Percentiles rank a stretch among this genome's conserved stretches.
Evolutionary conservation across 2,113 vertebrate genomes (phyloP).

Genomic region (Tenrec ecaudatus): DNA sequence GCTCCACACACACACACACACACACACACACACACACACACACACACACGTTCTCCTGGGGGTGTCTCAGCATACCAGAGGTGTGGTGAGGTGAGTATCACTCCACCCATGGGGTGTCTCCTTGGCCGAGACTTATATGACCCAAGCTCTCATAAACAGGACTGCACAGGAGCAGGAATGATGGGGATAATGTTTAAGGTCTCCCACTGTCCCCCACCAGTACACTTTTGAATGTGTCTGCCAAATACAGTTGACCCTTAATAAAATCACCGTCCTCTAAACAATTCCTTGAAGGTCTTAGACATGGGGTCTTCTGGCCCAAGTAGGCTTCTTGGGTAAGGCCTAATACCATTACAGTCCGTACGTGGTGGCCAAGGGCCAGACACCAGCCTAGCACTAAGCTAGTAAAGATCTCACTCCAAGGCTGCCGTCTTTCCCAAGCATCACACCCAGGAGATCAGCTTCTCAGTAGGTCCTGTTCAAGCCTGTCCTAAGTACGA

Average conservation of each 20-base stretch:
- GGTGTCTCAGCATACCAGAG: slow-evolving; percentile 73
- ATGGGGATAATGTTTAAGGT: background rate
- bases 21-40: background rate
- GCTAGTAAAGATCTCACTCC: background rate
- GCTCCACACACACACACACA: slow-evolving; percentile 45
- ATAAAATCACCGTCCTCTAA: slow-evolving; percentile 10
- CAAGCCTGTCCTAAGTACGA: background rate
- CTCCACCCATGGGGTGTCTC: slow-evolving; percentile 69
- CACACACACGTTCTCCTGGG: slow-evolving; percentile 58
- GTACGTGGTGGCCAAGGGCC: background rate
- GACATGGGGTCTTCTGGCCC: background rate
- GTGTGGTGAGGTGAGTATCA: slow-evolving; percentile 72
- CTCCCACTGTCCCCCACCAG: background rate
- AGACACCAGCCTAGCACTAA: background rate
- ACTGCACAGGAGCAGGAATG: background rate
- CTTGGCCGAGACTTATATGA: slow-evolving; percentile 58
- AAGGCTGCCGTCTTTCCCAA: background rate
- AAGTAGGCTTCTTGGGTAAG: background rate
- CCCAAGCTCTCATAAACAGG: slow-evolving; percentile 51
- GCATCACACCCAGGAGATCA: background rate
- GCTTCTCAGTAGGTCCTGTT: background rate
- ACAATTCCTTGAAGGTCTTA: slow-evolving; percentile 19
- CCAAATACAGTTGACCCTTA: background rate
- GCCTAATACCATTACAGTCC: background rate
- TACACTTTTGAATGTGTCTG: background rate